Evolutionary conservation across 2,888 invertebrate genomes (phyloP).

Genomic region (Furcula furcula): DNA sequence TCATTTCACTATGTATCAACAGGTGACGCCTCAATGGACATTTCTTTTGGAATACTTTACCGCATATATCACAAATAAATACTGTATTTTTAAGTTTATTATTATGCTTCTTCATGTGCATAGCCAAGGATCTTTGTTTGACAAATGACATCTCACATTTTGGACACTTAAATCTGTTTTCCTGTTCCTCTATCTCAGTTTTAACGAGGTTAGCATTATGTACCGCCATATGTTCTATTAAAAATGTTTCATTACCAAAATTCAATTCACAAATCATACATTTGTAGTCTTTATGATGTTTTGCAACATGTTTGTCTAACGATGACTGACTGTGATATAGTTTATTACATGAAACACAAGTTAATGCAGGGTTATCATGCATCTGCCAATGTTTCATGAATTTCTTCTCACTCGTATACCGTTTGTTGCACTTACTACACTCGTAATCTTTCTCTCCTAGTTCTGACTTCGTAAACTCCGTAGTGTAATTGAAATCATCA

Average conservation of each 20-base stretch:
- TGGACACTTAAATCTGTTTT: constrained; percentile 59
- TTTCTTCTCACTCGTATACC: constrained; percentile 65
- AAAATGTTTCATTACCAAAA: constrained; percentile 27
- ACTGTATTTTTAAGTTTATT: constrained; percentile 42
- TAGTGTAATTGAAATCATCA: constrained; percentile 34
- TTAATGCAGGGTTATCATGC: constrained; percentile 45
- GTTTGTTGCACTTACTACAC: constrained; percentile 72
- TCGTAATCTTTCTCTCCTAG: constrained; percentile 29
- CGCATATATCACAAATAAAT: constrained; percentile 71
- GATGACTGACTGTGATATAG: constrained; percentile 43
- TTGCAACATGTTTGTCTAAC: constrained; percentile 55
- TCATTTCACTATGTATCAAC: constrained; percentile 76
- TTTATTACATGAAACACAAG: constrained; percentile 53
- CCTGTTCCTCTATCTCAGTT: constrained; percentile 29
- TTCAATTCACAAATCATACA: constrained; percentile 33
- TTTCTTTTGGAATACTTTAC: constrained; percentile 62
- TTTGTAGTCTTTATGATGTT: constrained; percentile 34
- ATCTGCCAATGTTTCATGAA: constrained; percentile 68
- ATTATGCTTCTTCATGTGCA: constrained; percentile 57
- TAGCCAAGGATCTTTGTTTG: constrained; percentile 73
- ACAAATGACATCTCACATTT: constrained; percentile 77
- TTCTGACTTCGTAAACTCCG: constrained; percentile 23
- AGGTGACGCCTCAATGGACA: constrained; percentile 70
- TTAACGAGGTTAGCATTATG: constrained; percentile 33
- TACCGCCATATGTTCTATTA: constrained; percentile 29